These are phyloP conservation scores for Homalodisca vitripennis DNA, from an alignment of 1,140 invertebrate species.

Conservation along the genomic window DNA sequence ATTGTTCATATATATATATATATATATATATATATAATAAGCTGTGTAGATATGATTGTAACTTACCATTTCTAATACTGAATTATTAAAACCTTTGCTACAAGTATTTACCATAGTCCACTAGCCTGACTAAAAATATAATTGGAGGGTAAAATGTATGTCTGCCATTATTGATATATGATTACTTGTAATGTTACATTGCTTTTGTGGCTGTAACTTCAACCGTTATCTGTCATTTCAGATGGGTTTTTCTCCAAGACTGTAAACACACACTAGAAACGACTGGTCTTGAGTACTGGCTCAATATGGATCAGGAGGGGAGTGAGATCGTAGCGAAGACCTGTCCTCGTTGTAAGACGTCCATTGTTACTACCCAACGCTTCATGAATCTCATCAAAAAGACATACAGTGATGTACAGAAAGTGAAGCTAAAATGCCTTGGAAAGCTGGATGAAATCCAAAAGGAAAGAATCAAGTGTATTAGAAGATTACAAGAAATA, in stretches of 20 bases:
- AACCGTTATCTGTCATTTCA: constrained; percentile 37
- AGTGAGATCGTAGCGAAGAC: constrained; percentile 54
- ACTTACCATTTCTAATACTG: too few species aligned
- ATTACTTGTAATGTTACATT: not conserved
- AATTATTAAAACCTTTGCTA: too few species aligned
- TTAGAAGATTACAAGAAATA: not conserved
- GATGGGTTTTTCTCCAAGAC: constrained; percentile 62
- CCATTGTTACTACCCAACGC: constrained; percentile 58
- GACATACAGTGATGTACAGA: constrained; percentile 54
- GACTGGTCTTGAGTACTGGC: constrained; percentile 55
- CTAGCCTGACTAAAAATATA: too few species aligned
- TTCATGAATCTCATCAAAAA: constrained; percentile 60
- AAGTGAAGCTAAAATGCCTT: constrained; percentile 54
- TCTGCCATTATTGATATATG: not conserved
- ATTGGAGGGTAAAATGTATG: too few species aligned
- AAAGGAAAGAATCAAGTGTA: not conserved
- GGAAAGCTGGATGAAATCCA: constrained; percentile 41
- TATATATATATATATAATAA: too few species aligned
- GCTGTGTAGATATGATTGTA: too few species aligned
- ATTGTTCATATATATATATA: too few species aligned
- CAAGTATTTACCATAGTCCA: too few species aligned
- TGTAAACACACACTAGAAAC: constrained; percentile 63
- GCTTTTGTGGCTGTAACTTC: not conserved
- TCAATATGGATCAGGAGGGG: constrained; percentile 46
- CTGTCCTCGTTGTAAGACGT: constrained; percentile 63